A percentile compares a stretch with the other conserved stretches of the same genome.
Conservation (phyloP, 2,113 vertebrate species). For the Podarcis cretensis region DNA sequence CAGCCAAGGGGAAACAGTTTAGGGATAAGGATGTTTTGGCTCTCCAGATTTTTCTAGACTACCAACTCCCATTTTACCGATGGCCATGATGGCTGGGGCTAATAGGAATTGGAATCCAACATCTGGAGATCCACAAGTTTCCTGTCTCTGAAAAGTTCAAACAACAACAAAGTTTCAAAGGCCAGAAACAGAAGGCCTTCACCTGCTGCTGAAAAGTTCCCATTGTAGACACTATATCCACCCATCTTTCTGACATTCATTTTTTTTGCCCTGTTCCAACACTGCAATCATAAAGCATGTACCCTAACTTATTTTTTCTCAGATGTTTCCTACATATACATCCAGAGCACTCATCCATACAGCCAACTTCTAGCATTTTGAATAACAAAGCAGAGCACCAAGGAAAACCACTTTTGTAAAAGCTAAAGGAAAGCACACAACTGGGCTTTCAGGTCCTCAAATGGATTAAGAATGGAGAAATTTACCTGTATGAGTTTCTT, state of each 20-base stretch:
- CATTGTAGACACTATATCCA: no score
- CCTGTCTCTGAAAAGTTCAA: no score
- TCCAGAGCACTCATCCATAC: background rate
- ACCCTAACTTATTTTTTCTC: background rate
- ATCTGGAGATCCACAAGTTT: no score
- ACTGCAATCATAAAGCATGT: background rate
- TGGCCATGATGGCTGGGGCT: no score
- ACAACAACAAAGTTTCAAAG: no score
- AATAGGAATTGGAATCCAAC: no score
- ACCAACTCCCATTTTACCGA: no score
- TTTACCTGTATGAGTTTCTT: constrained; percentile 96
- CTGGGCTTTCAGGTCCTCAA: background rate
- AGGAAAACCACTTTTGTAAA: background rate
- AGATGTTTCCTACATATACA: background rate
- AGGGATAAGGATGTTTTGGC: no score
- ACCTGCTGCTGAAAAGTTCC: no score
- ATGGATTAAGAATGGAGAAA: background rate
- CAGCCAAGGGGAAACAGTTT: background rate
- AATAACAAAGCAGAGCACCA: no score
- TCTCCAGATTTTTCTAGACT: no score
- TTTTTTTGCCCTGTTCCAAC: background rate
- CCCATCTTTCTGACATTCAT: background rate
- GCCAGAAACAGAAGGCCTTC: no score
- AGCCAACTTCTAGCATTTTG: background rate
- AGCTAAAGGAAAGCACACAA: background rate